Percentiles rank a stretch among this genome's conserved stretches.
phyloP scores from a whole-genome alignment of 2,113 vertebrate species.

The Fregata magnificens region DNA sequence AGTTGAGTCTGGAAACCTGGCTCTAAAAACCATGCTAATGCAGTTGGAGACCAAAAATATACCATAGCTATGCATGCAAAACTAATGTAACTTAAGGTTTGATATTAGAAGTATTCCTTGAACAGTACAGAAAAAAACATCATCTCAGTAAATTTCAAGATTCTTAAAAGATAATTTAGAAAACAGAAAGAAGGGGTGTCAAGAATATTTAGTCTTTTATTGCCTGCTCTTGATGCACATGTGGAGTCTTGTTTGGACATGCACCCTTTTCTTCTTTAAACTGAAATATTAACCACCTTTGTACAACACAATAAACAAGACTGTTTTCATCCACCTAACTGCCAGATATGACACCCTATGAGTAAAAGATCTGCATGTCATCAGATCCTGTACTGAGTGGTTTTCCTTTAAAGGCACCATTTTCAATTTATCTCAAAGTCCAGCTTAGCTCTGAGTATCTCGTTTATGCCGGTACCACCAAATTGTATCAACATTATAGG shows the following conservation, averaged over 20 bases:
- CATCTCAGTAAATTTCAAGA: not conserved
- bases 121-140: not conserved
- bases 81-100: not conserved
- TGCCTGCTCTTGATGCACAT: not conserved
- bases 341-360: not conserved
- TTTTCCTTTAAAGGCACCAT: not conserved
- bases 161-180: not conserved
- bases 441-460: not conserved
- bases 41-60: not conserved
- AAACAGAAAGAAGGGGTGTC: not conserved
- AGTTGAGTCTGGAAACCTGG: not conserved
- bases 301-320: not conserved
- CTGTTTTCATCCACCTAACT: not conserved
- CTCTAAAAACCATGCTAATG: not conserved
- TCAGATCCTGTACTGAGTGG: not conserved
- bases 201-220: not conserved
- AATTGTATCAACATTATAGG: not conserved
- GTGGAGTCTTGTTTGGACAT: not conserved
- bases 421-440: constrained; percentile 9
- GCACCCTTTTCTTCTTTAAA: not conserved
- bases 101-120: not conserved
- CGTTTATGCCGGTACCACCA: not conserved
- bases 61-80: not conserved
- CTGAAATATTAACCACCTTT: not conserved
- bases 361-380: not conserved